Conservation (phyloP, 2,888 invertebrate genomes). For the Thymelicus sylvestris region DNA sequence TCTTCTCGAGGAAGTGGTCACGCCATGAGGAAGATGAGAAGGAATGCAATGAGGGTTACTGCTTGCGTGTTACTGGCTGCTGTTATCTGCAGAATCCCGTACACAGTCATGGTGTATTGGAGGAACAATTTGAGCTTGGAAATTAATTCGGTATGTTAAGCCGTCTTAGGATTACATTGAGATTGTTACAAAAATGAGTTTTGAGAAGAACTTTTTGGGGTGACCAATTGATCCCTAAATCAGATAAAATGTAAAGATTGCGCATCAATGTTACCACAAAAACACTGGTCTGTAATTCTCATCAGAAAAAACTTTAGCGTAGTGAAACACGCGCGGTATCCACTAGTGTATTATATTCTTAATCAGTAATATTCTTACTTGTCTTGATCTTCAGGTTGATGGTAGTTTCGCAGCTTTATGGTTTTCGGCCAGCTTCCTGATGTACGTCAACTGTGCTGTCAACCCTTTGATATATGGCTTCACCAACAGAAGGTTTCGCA, state of each 20-base stretch:
- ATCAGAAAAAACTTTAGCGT: too few relatives aligned
- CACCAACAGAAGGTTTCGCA: conserved; percentile 88
- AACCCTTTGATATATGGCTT: conserved; percentile 92
- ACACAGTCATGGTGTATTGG: conserved; percentile 88
- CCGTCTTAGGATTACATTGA: not conserved
- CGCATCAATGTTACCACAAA: too few relatives aligned
- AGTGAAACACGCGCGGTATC: too few relatives aligned
- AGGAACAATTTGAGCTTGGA: conserved; percentile 78
- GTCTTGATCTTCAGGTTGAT: conserved; percentile 68
- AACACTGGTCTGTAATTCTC: too few relatives aligned
- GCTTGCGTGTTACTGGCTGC: conserved; percentile 88
- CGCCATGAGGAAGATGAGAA: conserved; percentile 85
- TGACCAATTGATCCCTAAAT: too few relatives aligned
- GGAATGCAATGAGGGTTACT: conserved; percentile 88
- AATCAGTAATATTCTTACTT: not conserved
- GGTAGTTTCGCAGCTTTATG: conserved; percentile 85
- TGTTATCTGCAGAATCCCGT: conserved; percentile 89
- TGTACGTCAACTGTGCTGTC: conserved; percentile 89
- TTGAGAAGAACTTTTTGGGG: too few relatives aligned
- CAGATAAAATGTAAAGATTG: too few relatives aligned
- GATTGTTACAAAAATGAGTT: too few relatives aligned
- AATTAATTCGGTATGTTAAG: conserved; percentile 72
- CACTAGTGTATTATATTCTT: too few relatives aligned
- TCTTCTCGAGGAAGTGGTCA: conserved; percentile 86
- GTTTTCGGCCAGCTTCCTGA: conserved; percentile 88